phyloP scores from a whole-genome alignment of 2,888 invertebrate species.

The Epistrophella euchroma region DNA sequence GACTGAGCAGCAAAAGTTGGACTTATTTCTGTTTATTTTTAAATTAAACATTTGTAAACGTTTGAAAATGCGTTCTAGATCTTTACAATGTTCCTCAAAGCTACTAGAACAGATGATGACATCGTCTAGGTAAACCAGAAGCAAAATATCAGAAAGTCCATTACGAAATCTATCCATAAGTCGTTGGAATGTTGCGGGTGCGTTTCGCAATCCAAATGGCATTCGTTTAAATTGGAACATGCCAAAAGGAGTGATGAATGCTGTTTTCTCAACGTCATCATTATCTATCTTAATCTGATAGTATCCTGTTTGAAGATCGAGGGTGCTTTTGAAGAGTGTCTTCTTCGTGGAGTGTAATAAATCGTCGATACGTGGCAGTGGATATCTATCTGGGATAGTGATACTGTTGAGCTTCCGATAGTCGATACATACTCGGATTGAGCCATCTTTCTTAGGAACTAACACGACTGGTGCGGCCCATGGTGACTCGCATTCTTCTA shows the following conservation, averaged over 20 bases:
- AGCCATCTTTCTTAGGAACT: conserved; percentile 77
- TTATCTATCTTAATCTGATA: background rate
- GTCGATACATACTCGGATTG: conserved; percentile 77
- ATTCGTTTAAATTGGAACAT: conserved; percentile 78
- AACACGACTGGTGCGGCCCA: conserved; percentile 62
- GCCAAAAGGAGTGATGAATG: conserved; percentile 74
- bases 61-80: conserved; percentile 45
- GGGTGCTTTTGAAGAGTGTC: conserved; percentile 72
- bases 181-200: conserved; percentile 77
- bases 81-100: conserved; percentile 71
- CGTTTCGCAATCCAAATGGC: conserved; percentile 79
- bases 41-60: background rate
- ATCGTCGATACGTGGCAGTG: conserved; percentile 81
- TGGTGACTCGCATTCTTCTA: conserved; percentile 58
- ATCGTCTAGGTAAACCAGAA: conserved; percentile 78
- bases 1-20: conserved; percentile 48
- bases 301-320: conserved; percentile 78
- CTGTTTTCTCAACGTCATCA: background rate
- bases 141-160: conserved; percentile 52
- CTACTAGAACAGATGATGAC: conserved; percentile 75
- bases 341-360: conserved; percentile 70
- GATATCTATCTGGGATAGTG: conserved; percentile 78
- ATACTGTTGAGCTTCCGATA: conserved; percentile 78
- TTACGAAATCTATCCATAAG: conserved; percentile 43
- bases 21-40: conserved; percentile 76